A percentile compares a stretch with the other conserved stretches of the same genome.
These are phyloP conservation scores for Intellagama lesueurii DNA, from an alignment of 2,797 vertebrate genomes.

Conservation along the genomic window DNA sequence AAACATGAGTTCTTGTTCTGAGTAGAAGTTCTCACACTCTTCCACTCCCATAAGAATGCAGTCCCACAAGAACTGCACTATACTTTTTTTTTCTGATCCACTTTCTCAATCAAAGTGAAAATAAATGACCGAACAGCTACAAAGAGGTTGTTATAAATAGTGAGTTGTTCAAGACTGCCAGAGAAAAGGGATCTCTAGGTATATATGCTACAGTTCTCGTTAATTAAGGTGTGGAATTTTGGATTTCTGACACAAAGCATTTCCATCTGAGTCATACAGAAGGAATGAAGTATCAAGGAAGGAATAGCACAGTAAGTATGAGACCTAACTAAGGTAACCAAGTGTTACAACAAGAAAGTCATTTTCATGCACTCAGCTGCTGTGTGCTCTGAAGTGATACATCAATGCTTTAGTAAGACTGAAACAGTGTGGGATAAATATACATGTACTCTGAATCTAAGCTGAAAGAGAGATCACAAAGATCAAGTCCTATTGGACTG, in stretches of 20 bases:
- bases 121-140: slow-evolving; percentile 38
- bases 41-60: not conserved
- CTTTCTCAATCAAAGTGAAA: slow-evolving; percentile 44
- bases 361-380: slow-evolving; percentile 46
- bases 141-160: slow-evolving; percentile 49
- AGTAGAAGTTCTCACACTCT: not conserved
- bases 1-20: not conserved
- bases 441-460: slow-evolving; percentile 2
- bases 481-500: slow-evolving; percentile 25
- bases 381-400: slow-evolving; percentile 27
- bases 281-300: slow-evolving; percentile 52
- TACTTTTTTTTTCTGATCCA: not conserved
- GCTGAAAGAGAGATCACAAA: slow-evolving; percentile 42
- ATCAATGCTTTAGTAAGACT: slow-evolving; percentile 2
- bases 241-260: slow-evolving; percentile 60
- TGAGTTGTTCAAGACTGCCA: slow-evolving; percentile 37
- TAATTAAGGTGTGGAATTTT: slow-evolving; percentile 54
- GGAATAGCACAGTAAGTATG: slow-evolving; percentile 66
- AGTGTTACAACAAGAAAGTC: slow-evolving; percentile 34
- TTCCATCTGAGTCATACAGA: slow-evolving; percentile 34
- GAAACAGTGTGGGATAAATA: slow-evolving; percentile 40
- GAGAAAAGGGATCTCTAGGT: slow-evolving; percentile 9
- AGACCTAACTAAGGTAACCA: slow-evolving; percentile 57
- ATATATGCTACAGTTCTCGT: slow-evolving; percentile 30
- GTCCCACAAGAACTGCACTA: not conserved